These are phyloP conservation scores for Orientallactaga bullata DNA, from an alignment of 2,113 vertebrate species.

Conservation along the genomic window DNA sequence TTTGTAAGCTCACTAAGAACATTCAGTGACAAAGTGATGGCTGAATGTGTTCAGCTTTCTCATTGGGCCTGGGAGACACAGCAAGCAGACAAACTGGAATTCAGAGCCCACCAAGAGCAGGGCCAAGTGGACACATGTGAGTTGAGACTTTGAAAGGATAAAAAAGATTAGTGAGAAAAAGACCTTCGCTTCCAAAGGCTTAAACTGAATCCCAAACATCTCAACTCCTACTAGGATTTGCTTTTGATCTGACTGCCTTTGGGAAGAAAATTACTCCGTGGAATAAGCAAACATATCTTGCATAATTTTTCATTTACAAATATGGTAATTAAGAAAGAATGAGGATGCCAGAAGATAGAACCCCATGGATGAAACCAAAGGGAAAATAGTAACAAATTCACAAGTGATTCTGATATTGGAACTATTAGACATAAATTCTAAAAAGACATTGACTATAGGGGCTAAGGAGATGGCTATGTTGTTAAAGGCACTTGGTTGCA, in stretches of 20 bases:
- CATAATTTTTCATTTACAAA: constrained; percentile 21
- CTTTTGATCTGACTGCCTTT: constrained; percentile 36
- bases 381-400: constrained; percentile 9
- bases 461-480: too few relatives aligned
- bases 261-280: constrained; percentile 14
- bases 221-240: background rate
- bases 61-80: background rate
- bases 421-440: background rate
- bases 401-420: background rate
- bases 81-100: background rate
- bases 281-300: background rate
- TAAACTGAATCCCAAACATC: background rate
- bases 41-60: background rate
- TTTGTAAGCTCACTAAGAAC: background rate
- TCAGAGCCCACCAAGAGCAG: background rate
- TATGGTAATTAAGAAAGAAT: constrained; percentile 26
- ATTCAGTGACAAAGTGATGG: background rate
- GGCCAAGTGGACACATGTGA: background rate
- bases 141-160: background rate
- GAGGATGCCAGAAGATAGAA: background rate
- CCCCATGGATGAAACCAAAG: background rate
- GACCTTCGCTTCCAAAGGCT: background rate
- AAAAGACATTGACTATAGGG: constrained; percentile 6
- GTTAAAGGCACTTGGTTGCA: too few relatives aligned
- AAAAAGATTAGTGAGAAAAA: background rate